phyloP scores from a whole-genome alignment of 2,888 invertebrate species.

The Orthonevra nobilis region DNA sequence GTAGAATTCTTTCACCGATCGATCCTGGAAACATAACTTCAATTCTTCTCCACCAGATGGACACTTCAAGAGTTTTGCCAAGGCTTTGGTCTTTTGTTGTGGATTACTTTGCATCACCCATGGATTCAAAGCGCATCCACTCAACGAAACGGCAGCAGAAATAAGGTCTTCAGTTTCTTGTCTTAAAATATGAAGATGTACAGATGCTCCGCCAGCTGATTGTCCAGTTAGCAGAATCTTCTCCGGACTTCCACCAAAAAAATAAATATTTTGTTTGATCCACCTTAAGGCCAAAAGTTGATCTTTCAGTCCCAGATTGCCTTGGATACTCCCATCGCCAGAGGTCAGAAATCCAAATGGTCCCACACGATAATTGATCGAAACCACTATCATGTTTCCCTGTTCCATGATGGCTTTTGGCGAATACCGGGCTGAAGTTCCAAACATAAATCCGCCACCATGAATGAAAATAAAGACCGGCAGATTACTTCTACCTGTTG shows the following conservation, averaged over 20 bases:
- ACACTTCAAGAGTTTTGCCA: conserved; percentile 84
- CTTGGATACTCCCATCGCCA: conserved; percentile 84
- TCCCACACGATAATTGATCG: conserved; percentile 85
- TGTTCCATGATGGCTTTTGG: conserved; percentile 83
- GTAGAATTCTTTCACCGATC: conserved; percentile 83
- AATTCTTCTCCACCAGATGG: conserved; percentile 82
- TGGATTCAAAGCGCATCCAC: conserved; percentile 84
- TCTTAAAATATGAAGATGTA: conserved; percentile 86
- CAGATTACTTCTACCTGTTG: conserved; percentile 75
- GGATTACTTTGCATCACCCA: conserved; percentile 82
- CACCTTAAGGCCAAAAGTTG: conserved; percentile 86
- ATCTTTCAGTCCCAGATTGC: conserved; percentile 88
- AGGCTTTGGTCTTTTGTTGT: conserved; percentile 82
- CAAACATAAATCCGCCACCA: conserved; percentile 86
- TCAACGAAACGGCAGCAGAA: conserved; percentile 82
- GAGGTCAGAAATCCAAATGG: conserved; percentile 87
- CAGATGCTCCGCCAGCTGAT: conserved; percentile 88
- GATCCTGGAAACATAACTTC: conserved; percentile 83
- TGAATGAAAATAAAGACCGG: conserved; percentile 85
- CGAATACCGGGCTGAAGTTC: conserved; percentile 81
- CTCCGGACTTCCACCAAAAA: conserved; percentile 86
- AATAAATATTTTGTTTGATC: conserved; percentile 84
- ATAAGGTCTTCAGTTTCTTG: conserved; percentile 81
- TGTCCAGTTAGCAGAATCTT: conserved; percentile 85
- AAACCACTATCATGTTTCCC: conserved; percentile 83